Conservation (phyloP, 2,113 vertebrate genomes). For the Neofelis nebulosa region DNA sequence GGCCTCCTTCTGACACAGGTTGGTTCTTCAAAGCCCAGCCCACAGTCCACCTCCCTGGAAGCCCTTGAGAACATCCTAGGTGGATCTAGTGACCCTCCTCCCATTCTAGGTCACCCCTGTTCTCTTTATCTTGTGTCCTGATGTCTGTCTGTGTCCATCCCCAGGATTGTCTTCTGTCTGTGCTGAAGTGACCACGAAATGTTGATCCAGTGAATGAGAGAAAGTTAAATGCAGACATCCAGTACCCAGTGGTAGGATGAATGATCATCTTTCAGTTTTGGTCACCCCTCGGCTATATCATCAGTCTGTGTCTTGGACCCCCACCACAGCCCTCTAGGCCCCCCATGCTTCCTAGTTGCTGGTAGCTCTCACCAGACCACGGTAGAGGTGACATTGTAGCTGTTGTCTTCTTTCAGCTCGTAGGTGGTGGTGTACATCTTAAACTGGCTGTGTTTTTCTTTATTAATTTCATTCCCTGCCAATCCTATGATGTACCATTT, state of each 20-base stretch:
- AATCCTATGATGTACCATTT: constrained; percentile 91
- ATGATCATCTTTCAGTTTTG: neutral
- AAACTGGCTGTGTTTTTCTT: constrained; percentile 63
- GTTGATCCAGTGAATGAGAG: too few species aligned
- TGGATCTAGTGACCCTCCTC: neutral
- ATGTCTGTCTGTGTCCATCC: neutral
- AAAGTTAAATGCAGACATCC: neutral
- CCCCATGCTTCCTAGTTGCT: neutral
- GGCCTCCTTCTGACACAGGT: neutral
- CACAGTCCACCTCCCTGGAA: neutral
- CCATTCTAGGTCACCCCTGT: neutral
- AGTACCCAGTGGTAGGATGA: neutral
- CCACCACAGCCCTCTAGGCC: neutral
- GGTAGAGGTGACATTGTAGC: constrained; percentile 85
- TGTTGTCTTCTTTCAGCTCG: constrained; percentile 72
- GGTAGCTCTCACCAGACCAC: constrained; percentile 77
- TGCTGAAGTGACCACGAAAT: neutral
- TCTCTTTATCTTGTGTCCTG: neutral
- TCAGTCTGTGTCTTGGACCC: neutral
- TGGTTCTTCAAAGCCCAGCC: neutral
- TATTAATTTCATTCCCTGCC: constrained; percentile 86
- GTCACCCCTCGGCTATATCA: neutral
- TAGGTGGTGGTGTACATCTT: constrained; percentile 87
- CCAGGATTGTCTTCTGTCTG: neutral
- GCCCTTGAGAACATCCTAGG: neutral